phyloP scores from a whole-genome alignment of 2,888 invertebrate genomes.

The Gymnocheta viridis region DNA sequence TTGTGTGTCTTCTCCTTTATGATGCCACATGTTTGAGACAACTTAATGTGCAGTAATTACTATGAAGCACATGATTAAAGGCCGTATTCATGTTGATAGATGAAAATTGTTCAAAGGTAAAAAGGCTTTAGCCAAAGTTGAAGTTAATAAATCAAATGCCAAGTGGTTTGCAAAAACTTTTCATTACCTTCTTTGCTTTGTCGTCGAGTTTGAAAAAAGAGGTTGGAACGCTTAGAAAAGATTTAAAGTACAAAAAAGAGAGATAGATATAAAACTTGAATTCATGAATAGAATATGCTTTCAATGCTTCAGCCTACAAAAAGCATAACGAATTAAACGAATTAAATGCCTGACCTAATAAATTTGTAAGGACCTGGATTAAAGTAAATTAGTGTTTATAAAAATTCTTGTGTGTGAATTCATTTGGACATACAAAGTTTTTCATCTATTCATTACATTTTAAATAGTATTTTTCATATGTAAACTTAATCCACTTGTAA shows the following conservation, averaged over 20 bases:
- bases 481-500: not conserved
- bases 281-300: conserved; percentile 1
- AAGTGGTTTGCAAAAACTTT: conserved; percentile 16
- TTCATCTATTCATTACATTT: too few species aligned
- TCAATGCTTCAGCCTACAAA: not conserved
- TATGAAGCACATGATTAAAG: conserved; percentile 71
- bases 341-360: not conserved
- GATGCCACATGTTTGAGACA: conserved; percentile 69
- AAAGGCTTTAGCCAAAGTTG: not conserved
- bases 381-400: not conserved
- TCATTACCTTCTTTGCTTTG: not conserved
- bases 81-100: conserved; percentile 55
- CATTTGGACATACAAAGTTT: too few species aligned
- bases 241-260: not conserved
- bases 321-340: too few species aligned
- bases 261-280: not conserved
- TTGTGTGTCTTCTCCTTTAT: conserved; percentile 1
- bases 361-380: not conserved
- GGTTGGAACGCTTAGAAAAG: conserved; percentile 39
- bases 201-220: not conserved
- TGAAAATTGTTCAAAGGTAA: conserved; percentile 31
- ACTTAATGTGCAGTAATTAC: conserved; percentile 74
- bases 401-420: too few species aligned
- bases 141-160: conserved; percentile 35
- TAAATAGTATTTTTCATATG: not conserved